These are phyloP conservation scores for Caligus rogercresseyi DNA, from an alignment of 1,140 invertebrate genomes.

Conservation along the genomic window DNA sequence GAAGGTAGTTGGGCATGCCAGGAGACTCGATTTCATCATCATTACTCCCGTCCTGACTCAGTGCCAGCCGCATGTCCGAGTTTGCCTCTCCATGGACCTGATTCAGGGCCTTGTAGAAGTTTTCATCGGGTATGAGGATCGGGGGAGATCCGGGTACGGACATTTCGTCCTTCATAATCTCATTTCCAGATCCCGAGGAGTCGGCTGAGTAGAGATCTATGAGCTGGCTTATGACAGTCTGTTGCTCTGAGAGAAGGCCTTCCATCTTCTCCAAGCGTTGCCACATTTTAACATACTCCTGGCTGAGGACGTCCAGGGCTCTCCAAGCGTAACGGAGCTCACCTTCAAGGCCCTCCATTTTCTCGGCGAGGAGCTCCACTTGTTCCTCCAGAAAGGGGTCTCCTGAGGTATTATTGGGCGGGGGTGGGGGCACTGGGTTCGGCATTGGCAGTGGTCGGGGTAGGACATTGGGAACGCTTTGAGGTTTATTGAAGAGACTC, in stretches of 20 bases:
- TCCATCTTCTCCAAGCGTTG: conserved; percentile 76
- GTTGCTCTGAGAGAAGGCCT: conserved; percentile 65
- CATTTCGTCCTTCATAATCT: neutral
- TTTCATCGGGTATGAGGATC: conserved; percentile 47
- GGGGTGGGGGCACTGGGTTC: neutral
- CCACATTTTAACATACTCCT: conserved; percentile 87
- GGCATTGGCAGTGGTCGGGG: neutral
- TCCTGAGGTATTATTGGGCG: conserved; percentile 15
- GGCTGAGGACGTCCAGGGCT: conserved; percentile 66
- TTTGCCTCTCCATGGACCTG: conserved; percentile 44
- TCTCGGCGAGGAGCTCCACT: conserved; percentile 67
- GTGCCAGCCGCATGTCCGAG: conserved; percentile 7
- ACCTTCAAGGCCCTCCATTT: conserved; percentile 65
- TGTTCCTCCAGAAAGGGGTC: conserved; percentile 49
- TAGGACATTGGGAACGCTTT: neutral
- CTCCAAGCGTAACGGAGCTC: conserved; percentile 80
- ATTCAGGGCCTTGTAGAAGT: conserved; percentile 69
- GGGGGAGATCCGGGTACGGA: conserved; percentile 1
- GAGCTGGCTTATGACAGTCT: conserved; percentile 70
- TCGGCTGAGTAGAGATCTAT: conserved; percentile 47
- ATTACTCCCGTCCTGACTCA: neutral
- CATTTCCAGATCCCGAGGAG: conserved; percentile 12
- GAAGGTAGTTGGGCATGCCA: neutral
- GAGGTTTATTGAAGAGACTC: neutral
- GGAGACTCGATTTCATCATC: neutral